Evolutionary conservation across 2,888 invertebrate species (phyloP).

Genomic region (Sarcophaga subvicina): DNA sequence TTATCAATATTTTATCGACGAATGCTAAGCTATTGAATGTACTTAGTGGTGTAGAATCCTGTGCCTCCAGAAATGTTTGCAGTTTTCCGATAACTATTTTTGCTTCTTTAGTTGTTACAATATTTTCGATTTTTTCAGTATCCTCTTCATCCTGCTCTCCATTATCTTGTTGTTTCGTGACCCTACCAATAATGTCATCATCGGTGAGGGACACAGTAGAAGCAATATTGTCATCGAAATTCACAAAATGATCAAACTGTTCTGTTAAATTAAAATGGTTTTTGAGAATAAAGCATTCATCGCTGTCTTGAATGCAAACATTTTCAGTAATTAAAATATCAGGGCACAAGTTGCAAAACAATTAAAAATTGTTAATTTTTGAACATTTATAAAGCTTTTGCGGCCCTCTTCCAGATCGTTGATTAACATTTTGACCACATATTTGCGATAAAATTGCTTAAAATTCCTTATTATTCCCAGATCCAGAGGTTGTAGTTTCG

Average conservation of each 20-base stretch:
- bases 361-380: background rate
- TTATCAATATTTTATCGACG: background rate
- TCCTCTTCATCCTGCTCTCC: background rate
- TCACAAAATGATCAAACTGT: too few species aligned
- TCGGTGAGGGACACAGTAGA: too few species aligned
- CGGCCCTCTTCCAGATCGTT: slow-evolving; percentile 9
- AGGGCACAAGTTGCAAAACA: background rate
- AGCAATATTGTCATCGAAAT: too few species aligned
- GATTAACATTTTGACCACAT: background rate
- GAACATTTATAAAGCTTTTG: slow-evolving; percentile 15
- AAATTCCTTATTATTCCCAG: too few species aligned
- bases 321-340: too few species aligned
- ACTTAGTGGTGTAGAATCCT: background rate
- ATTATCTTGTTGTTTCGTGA: background rate
- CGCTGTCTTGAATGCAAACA: too few species aligned
- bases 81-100: background rate
- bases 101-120: background rate
- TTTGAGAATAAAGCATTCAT: too few species aligned
- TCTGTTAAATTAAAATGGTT: too few species aligned
- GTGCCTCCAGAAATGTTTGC: background rate
- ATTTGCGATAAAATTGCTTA: background rate
- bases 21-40: background rate
- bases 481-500: too few species aligned
- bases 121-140: too few species aligned
- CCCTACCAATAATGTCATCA: too few species aligned